Conservation (phyloP, 2,888 invertebrate species). For the Ceratothoa steindachneri region DNA sequence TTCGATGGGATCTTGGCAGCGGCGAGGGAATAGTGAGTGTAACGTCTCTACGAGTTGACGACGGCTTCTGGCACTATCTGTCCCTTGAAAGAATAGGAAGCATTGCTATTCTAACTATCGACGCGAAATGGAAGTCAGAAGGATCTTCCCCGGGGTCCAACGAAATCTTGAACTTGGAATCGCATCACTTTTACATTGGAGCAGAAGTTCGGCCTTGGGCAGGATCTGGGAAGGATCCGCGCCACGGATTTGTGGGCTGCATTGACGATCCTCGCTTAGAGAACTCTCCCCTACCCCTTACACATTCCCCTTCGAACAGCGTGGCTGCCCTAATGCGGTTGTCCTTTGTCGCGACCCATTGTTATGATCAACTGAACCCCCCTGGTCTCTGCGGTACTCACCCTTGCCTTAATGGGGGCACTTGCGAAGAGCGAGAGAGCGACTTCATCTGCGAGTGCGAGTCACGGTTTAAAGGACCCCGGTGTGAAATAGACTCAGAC, state of each 20-base stretch:
- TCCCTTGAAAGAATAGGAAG: constrained; percentile 76
- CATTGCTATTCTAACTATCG: constrained; percentile 68
- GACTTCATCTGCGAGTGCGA: constrained; percentile 75
- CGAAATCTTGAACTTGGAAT: constrained; percentile 77
- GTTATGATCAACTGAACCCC: constrained; percentile 55
- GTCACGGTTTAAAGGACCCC: constrained; percentile 69
- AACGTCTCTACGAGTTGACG: constrained; percentile 70
- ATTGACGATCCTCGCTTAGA: constrained; percentile 80
- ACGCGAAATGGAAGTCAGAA: constrained; percentile 26
- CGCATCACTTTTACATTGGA: constrained; percentile 76
- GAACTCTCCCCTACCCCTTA: constrained; percentile 70
- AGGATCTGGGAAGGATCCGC: constrained; percentile 39
- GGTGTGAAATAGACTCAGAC: constrained; percentile 80
- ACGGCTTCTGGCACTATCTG: constrained; percentile 76
- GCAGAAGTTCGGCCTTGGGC: constrained; percentile 63
- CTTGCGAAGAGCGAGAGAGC: constrained; percentile 64
- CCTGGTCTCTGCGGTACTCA: constrained; percentile 70
- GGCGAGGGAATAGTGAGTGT: constrained; percentile 80
- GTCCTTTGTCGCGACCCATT: constrained; percentile 52
- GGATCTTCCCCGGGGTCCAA: constrained; percentile 75
- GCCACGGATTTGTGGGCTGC: constrained; percentile 80
- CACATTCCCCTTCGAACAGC: constrained; percentile 63
- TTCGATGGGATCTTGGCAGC: constrained; percentile 86
- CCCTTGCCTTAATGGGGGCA: constrained; percentile 72
- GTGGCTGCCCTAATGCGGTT: constrained; percentile 38